Evolutionary conservation across 2,888 invertebrate genomes (phyloP).

Genomic region (Monochamus alternatus): DNA sequence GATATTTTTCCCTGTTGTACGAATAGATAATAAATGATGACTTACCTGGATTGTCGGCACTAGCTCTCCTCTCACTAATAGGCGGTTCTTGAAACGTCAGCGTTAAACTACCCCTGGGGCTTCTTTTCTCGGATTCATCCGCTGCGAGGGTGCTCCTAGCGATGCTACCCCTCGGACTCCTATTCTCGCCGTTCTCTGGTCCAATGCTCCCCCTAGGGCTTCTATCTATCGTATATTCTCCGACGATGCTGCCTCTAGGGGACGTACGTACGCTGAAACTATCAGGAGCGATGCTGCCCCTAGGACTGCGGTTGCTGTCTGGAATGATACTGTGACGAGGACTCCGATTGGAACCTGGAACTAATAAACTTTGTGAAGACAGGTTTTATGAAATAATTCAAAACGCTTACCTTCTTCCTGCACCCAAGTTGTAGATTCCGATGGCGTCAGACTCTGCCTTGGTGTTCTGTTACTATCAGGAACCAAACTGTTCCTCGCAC

Average conservation of each 20-base stretch:
- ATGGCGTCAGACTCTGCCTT: slow-evolving; percentile 76
- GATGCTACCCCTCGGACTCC: slow-evolving; percentile 78
- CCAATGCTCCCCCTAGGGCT: slow-evolving; percentile 77
- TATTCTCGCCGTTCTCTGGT: slow-evolving; percentile 71
- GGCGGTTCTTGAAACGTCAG: slow-evolving; percentile 78
- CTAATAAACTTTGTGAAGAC: not conserved
- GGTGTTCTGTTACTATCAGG: slow-evolving; percentile 70
- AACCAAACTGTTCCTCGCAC: slow-evolving; percentile 73
- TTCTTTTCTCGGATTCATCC: slow-evolving; percentile 68
- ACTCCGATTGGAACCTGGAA: slow-evolving; percentile 70
- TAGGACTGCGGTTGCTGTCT: slow-evolving; percentile 71
- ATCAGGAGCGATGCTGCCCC: slow-evolving; percentile 73
- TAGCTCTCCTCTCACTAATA: slow-evolving; percentile 74
- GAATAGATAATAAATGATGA: too few species aligned
- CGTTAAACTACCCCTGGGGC: slow-evolving; percentile 76
- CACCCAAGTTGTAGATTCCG: slow-evolving; percentile 75
- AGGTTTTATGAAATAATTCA: too few species aligned
- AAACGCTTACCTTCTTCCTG: slow-evolving; percentile 68
- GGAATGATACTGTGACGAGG: slow-evolving; percentile 77
- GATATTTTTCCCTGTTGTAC: too few species aligned
- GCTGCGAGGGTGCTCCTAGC: slow-evolving; percentile 73
- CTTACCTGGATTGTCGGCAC: slow-evolving; percentile 73
- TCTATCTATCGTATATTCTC: slow-evolving; percentile 63
- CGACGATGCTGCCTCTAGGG: slow-evolving; percentile 75
- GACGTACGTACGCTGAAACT: slow-evolving; percentile 74